Base-by-base conservation (phyloP, 2,888 invertebrate species). In the Acronicta psi region DNA sequence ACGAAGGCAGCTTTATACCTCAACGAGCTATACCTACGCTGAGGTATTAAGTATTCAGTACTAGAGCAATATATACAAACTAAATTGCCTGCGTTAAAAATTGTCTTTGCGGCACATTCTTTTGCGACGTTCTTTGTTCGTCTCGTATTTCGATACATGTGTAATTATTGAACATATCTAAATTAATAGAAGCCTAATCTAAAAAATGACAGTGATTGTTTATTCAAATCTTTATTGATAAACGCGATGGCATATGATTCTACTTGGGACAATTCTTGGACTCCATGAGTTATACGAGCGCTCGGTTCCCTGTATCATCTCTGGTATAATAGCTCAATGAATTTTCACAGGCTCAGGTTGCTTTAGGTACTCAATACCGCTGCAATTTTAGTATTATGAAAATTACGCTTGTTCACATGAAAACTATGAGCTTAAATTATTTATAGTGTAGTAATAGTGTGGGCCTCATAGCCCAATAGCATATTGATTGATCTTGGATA, bases 341-440 rank as follows among this genome's bases (percentile, higher is more conserved):
- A 13, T 6, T n/a, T n/a, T n/a, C n/a, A 34, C 31, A 18, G 14
- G 43, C 41, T 45, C 16, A 1, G 9, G 17, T 40, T 31, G 23
- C 47, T 36, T 65, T n/a, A n/a, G n/a, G n/a, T 53, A 59, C n/a
- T 17, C 36, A 23, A 65, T 42, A 46, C 16, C 17, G 29, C 20
- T 29, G 45, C 17, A 45, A 34, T 29, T 34, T 42, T 14, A 37
- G 4, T 20, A 14, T 36, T 37, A 44, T 38, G 17, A 57, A 23
- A 41, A 41, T n/a, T 17, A 13, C 18, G 2, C 13, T 40, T 18
- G 16, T 18, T 17, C 10, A 17, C 38, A 16, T 40, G n/a, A 13
- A 10, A 41, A n/a, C n/a, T n/a, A n/a, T n/a, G n/a, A n/a, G 14
- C 9, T n/a, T 13, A 40, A 29, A 11, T 29, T 29, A 40, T 31